Evolutionary conservation across 1,140 invertebrate species (phyloP), one percentile per base, ranked within the genome.

Genomic region (Drosophila busckii): DNA sequence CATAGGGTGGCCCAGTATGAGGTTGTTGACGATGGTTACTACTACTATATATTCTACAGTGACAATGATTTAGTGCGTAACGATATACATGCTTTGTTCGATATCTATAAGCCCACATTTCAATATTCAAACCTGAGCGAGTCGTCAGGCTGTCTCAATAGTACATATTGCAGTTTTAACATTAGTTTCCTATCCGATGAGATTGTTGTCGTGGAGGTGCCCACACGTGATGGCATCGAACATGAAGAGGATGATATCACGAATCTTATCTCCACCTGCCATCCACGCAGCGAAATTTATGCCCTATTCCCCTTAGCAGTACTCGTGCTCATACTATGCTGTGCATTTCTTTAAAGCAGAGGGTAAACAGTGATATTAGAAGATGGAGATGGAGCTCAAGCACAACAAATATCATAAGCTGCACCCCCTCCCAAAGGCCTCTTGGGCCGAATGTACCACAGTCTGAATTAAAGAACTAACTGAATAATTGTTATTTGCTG

Each of bases 21-120:
- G 60, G 91, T 95, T 7, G 85, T 88, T 16, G 88, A 90, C 26
- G 91, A 94, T 86, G 94, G 93, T 4, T 95, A 95, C 86, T 95
- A 95, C 85, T 95, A 95, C 88, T 95, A 94, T 80, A 94, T 95
- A 58, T 95, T 95, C 88, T 95, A 94, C 70, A 94, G 93, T 68
- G 94, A 95, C 80, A 94, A 95, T 88, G 94, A 95, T 85, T 88
- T 92, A 49, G 91, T 92, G 5, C 90, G 88, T 3, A 95, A 95
- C 87, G 92, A 93, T 80, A 93, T 95, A 60, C 92, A 94, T 87
- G 93, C 92, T 6, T 90, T 94, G 58, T 95, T 95, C 87, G 92
- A 94, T 88, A 94, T 95, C 70, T 93, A 93, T 69, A 95, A 95
- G 70, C 93, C 94, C 3, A 93, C 93, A 53, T 93, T 93, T 86